Evolutionary conservation across 2,797 vertebrate species (phyloP), one percentile per base, ranked within the genome.

Genomic region (Rhinella marina): DNA sequence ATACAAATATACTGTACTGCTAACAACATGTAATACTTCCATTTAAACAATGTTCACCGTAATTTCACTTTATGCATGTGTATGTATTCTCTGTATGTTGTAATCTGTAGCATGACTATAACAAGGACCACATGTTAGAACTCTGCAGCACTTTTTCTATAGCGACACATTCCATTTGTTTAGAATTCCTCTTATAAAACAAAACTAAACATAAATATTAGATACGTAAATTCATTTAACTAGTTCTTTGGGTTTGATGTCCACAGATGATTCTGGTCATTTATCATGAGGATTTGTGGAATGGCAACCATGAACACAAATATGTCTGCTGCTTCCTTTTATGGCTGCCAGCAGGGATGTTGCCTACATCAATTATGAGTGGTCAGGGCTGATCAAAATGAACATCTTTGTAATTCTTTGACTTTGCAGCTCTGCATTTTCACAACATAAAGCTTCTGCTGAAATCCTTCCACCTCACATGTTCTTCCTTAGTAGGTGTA

Each of bases 401-500:
- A 76, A 41, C 86, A 82, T 82, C 70, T 77, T 82, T 66, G 27
- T 25, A 62, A 82, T 75, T 59, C 80, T 79, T 78, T 32, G 59
- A 25, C 23, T 54, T 78, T 48, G 77, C n/a, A 78, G 81, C 57
- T 29, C 41, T 32, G 17, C 29, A 66, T 75, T 82, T 62, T 76
- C 68, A 86, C 48, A 86, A 86, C 84, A 68, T 85, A 89, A 68
- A 86, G 82, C 81, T 56, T 61, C 54, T 80, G 50, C 56, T 77
- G 48, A 81, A 88, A 76, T 81, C 59, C 68, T 85, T 85, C 75
- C 79, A 64, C 66, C 64, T 86, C 72, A 77, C 84, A 89, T 88
- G 87, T 82, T 88, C 79, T 89, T 86, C 84, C 88, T 86, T 89
- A 86, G 84, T 86, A 86, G 79, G 88, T 86, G 70, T 50, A 73